Evolutionary conservation across 2,113 vertebrate species (phyloP).

Genomic region (Hipposideros armiger): DNA sequence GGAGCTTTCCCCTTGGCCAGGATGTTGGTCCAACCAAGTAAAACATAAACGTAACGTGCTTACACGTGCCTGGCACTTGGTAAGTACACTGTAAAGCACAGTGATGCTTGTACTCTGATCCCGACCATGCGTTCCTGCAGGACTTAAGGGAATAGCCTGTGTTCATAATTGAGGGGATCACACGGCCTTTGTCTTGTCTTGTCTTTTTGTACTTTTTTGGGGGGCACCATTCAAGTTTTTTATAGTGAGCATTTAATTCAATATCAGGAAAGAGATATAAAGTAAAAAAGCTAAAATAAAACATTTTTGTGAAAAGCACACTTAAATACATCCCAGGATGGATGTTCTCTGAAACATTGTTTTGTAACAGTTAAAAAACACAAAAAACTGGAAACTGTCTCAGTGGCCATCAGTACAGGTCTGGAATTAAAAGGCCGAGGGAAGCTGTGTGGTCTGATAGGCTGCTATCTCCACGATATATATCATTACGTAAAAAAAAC

Average conservation of each 20-base stretch:
- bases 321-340: too few relatives aligned
- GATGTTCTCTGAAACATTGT: neutral
- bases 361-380: neutral
- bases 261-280: neutral
- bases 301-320: neutral
- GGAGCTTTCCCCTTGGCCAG: too few relatives aligned
- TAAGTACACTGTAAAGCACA: accelerated
- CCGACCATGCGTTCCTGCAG: accelerated
- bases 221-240: neutral
- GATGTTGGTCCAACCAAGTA: neutral
- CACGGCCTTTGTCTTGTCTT: neutral
- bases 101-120: accelerated
- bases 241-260: neutral
- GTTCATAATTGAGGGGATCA: neutral
- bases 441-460: neutral
- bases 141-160: neutral
- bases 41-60: accelerated
- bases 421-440: neutral
- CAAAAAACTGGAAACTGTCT: neutral
- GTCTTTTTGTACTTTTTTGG: neutral
- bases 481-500: neutral
- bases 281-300: neutral
- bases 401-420: neutral
- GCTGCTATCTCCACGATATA: neutral
- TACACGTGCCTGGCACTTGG: neutral